Conservation (phyloP, 2,888 invertebrate species). For the Ochropleura plecta region DNA sequence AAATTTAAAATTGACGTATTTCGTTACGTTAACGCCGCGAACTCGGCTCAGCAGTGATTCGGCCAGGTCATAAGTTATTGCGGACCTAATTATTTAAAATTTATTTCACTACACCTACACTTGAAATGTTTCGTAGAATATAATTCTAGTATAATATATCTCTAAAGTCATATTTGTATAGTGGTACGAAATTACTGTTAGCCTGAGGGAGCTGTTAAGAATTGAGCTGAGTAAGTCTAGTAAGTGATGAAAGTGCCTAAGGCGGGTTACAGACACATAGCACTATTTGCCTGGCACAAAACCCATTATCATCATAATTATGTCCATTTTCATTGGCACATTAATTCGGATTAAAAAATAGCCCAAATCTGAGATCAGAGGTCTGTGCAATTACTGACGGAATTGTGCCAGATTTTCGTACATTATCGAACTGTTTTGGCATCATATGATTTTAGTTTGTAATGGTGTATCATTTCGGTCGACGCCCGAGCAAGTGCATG, state of each 20-base stretch:
- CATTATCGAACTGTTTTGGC: constrained; percentile 73
- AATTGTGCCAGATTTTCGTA: constrained; percentile 71
- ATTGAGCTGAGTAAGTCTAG: background rate
- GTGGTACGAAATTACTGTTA: constrained; percentile 35
- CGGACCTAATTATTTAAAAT: constrained; percentile 21
- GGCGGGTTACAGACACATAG: constrained; percentile 39
- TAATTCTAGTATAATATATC: constrained; percentile 30
- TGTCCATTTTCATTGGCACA: constrained; percentile 52
- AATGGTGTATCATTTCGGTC: constrained; percentile 79
- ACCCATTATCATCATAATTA: constrained; percentile 50
- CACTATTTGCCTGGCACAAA: constrained; percentile 41
- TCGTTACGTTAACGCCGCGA: no score
- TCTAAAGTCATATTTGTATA: constrained; percentile 51
- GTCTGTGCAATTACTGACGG: constrained; percentile 73
- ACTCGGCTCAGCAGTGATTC: constrained; percentile 1
- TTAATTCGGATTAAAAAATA: constrained; percentile 59
- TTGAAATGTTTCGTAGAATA: background rate
- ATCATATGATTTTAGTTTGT: constrained; percentile 79
- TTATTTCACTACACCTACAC: constrained; percentile 45
- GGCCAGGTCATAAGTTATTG: constrained; percentile 1
- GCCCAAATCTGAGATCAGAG: constrained; percentile 77
- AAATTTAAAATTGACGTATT: no score
- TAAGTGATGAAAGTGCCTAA: constrained; percentile 60
- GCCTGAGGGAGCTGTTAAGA: constrained; percentile 49
- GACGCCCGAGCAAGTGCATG: constrained; percentile 78